phyloP scores from a whole-genome alignment of 2,797 vertebrate species.

The Sebastes goodei region DNA sequence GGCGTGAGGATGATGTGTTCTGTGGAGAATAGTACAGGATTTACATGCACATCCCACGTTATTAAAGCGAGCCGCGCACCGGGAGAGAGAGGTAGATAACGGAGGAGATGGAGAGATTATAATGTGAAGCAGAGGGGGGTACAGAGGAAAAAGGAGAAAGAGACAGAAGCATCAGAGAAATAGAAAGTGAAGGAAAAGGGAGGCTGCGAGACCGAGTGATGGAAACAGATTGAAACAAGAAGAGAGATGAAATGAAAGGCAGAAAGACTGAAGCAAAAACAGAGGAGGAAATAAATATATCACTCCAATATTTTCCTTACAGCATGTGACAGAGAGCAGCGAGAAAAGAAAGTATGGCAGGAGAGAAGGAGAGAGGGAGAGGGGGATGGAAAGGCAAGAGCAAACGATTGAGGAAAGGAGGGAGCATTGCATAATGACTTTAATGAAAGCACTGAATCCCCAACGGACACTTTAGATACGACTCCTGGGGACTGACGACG shows the following conservation, averaged over 20 bases:
- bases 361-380: neutral
- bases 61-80: conserved; percentile 13
- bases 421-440: conserved; percentile 67
- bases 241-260: neutral
- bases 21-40: conserved; percentile 51
- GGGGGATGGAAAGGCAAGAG: conserved; percentile 18
- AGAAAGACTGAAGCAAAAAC: conserved; percentile 22
- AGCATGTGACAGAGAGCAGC: conserved; percentile 24
- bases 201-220: conserved; percentile 23
- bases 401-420: conserved; percentile 29
- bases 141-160: neutral
- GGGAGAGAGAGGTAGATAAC: conserved; percentile 21
- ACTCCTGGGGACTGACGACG: conserved; percentile 52
- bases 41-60: conserved; percentile 51
- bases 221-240: conserved; percentile 26
- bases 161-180: conserved; percentile 12
- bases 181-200: conserved; percentile 12
- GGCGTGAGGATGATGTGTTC: conserved; percentile 18
- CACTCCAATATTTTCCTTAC: conserved; percentile 31
- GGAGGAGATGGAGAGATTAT: conserved; percentile 51
- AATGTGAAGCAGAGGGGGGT: neutral
- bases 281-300: conserved; percentile 26
- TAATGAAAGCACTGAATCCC: conserved; percentile 76
- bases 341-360: conserved; percentile 5
- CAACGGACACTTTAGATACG: conserved; percentile 70